Evolutionary conservation across 1,140 invertebrate genomes (phyloP).

Genomic region (Aphaenogaster ashmeadi): DNA sequence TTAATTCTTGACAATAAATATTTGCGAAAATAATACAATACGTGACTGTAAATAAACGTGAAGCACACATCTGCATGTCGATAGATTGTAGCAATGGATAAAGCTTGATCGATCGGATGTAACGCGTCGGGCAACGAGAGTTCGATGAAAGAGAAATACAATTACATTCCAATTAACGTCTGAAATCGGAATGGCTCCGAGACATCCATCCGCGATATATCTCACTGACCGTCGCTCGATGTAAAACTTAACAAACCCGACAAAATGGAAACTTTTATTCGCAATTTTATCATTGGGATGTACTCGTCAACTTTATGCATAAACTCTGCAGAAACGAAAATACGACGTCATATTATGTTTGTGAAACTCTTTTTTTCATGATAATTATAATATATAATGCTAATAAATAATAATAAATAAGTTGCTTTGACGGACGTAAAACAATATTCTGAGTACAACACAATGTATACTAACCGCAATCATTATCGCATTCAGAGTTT

Average conservation of each 20-base stretch:
- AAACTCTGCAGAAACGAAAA: background rate
- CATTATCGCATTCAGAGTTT: background rate
- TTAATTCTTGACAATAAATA: background rate
- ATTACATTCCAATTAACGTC: conserved; percentile 56
- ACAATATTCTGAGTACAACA: background rate
- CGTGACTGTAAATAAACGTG: background rate
- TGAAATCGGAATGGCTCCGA: conserved; percentile 48
- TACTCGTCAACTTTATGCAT: background rate
- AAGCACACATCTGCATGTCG: background rate
- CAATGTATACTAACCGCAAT: background rate
- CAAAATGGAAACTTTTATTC: conserved; percentile 20
- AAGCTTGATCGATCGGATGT: conserved; percentile 25
- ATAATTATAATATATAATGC: background rate
- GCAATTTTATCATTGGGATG: background rate
- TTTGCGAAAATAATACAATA: conserved; percentile 15
- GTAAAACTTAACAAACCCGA: conserved; percentile 25
- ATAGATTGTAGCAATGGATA: conserved; percentile 5
- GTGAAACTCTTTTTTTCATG: background rate
- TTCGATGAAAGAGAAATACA: conserved; percentile 40
- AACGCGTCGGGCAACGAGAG: background rate
- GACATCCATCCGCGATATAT: conserved; percentile 31
- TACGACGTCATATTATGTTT: background rate
- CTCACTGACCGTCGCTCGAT: conserved; percentile 7
- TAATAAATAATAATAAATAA: conserved; percentile 4
- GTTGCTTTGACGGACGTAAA: background rate